Evolutionary conservation across 2,113 vertebrate genomes (phyloP).

Genomic region (Cyanoramphus novaezelandiae): DNA sequence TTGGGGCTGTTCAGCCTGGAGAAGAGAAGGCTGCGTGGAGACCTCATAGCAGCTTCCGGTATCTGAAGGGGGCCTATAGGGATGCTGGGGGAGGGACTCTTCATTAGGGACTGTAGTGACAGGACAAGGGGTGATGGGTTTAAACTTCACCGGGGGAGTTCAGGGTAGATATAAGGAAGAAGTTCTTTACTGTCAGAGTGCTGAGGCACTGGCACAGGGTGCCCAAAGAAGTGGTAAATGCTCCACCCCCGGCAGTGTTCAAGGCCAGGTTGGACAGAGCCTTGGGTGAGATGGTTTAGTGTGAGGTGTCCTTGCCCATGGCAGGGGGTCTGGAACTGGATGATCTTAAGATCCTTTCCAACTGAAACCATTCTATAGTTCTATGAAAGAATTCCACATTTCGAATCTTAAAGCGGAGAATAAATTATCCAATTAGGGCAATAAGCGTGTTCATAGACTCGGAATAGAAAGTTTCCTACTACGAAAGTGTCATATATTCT

Average conservation of each 20-base stretch:
- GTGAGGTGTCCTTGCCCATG: not conserved
- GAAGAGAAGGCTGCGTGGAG: not conserved
- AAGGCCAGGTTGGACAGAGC: not conserved
- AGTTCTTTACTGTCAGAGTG: not conserved
- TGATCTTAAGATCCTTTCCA: not conserved
- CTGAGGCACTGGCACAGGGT: not conserved
- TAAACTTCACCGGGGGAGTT: not conserved
- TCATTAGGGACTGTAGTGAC: not conserved
- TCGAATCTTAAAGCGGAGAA: not conserved
- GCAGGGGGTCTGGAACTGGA: not conserved
- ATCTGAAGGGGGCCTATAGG: not conserved
- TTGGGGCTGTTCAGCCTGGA: not conserved
- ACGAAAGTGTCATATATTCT: not conserved
- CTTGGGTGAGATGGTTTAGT: fast-evolving
- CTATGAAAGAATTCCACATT: not conserved
- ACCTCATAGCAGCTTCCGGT: not conserved
- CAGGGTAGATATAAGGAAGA: not conserved
- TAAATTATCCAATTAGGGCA: not conserved
- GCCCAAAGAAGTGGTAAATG: not conserved
- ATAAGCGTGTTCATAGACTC: not conserved
- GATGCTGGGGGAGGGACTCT: not conserved
- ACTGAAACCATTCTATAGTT: not conserved
- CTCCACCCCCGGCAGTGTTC: not conserved
- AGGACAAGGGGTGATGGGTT: not conserved
- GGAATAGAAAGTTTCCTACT: not conserved